Evolutionary conservation across 2,888 invertebrate genomes (phyloP), one percentile per base, ranked within the genome.

Genomic region (Hypselothyrea guttata): DNA sequence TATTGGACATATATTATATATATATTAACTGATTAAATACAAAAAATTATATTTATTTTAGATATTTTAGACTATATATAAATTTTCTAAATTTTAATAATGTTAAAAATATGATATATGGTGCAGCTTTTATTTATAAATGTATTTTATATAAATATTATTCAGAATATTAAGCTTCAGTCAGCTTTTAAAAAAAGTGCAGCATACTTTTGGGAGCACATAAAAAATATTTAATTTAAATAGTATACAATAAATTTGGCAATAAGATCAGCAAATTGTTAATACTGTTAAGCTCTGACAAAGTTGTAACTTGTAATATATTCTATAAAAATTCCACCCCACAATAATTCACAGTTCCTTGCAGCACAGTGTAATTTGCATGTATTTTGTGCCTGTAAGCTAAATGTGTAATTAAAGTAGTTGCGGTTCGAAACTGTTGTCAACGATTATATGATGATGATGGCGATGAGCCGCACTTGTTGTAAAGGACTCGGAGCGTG

Each of bases 341-440:
- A 7, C 2, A 4, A 11, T 5, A 1, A n/a, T 5, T 9, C 2
- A 7, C 9, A 11, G 9, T 16, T 12, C 3, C 15, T 1, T 35
- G 68, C 47, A 47, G 56, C 5, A 2, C 0, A 67, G 72, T 71
- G 69, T 70, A 67, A 31, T 40, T 47, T 33, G 34, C 9, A 30
- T 3, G 9, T 49, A 42, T 34, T 49, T 72, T 61, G 67, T 61
- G 64, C 65, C 68, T 52, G 48, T 31, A 35, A 70, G 81, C 69
- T 48, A 74, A 71, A 58, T 68, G 61, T 79, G 76, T 85, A 85
- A 82, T 82, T 85, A 85, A 71, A 81, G 71, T 78, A 82, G 74
- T 75, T 79, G 85, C 53, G 68, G 75, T 57, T 63, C 31, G 33
- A 44, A 61, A 60, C 22, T 66, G 58, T 34, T 54, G 51, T 45